Base-by-base conservation (phyloP, 2,888 invertebrate species). In the Acleris laterana region DNA sequence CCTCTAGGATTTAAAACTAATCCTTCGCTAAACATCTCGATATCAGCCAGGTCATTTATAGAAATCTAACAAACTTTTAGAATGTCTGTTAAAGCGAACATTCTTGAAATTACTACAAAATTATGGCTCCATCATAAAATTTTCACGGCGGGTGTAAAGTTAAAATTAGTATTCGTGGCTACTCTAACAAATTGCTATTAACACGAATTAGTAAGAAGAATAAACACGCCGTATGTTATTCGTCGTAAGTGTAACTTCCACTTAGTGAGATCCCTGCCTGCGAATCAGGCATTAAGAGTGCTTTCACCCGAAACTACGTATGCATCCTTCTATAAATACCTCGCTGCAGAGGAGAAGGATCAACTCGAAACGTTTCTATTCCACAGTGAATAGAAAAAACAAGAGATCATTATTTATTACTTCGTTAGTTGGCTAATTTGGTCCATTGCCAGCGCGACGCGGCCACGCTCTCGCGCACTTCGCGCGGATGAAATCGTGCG, bases 321-420 rank as follows among this genome's bases (percentile, higher is more conserved):
- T 89, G 91, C 90, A 89, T 86, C 87, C 77, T 75, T 78, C 85
- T 90, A 91, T 86, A 85, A 88, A 90, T 90, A 90, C 88, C 74
- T 69, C 74, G 76, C 70, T 82, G 87, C 85, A 82, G 80, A 61
- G 77, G 79, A 60, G 77, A 74, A 83, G 88, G 90, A 89, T 87
- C 87, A 83, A 84, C 80, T 80, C 82, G 84, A 79, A 84, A 88
- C 90, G 87, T 87, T 89, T 91, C 92, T 92, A 93, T 92, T 89
- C 87, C 84, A 82, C 83, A 81, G 77, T 81, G 87, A 88, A 90
- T 90, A 90, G 92, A 93, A 93, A 66, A 92, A 93, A 93, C 90
- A 93, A 93, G 89, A 92, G 91, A 91, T 88, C 85, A 91, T 93
- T 89, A 93, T 93, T 93, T 93, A 93, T 93, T 91, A 93, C 89